Evolutionary conservation across 2,113 vertebrate genomes (phyloP), one percentile per base, ranked within the genome.

Genomic region (Bufo bufo): DNA sequence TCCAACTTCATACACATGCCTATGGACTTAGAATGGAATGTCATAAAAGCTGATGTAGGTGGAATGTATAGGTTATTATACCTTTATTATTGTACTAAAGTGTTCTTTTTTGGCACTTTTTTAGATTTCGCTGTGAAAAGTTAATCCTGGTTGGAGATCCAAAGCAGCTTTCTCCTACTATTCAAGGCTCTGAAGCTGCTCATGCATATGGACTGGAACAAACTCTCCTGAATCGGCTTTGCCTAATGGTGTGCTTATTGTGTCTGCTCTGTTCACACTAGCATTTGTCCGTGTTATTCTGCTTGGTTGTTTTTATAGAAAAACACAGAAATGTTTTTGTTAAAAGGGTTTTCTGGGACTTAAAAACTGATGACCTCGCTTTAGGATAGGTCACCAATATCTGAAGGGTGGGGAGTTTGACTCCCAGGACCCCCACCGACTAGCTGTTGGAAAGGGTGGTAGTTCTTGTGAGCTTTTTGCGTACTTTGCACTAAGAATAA

Each of bases 91-190:
- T 47, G 13, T 11, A 23, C 1, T 13, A 4, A 47, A 6, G 47
- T 63, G 72, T 6, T 8, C 6, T 20, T 59, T 19, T 59, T n/a
- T 58, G 14, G 6, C 4, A 45, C 19, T 8, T 78, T 8, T 78
- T 20, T 52, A 96, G 96, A 89, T 96, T 96, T 94, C 92, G 92
- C 17, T 96, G 95, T 93, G 95, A 95, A 91, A 96, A 95, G 90
- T 90, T 96, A 6, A 86, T 96, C 89, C 94, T 96, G 59, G 94
- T 96, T 80, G 96, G 96, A 84, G 96, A 96, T 49, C 94, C 96
- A 2, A 96, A 93, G 89, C 96, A 96, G 12, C 86, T 96, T 1
- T 93, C 95, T 1, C 96, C 96, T 77, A 95, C 96, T 3, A 71
- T 96, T 89, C 95, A 94, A 89, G 96, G 96, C n/a, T 96, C 96